Percentiles rank a stretch among this genome's conserved stretches.
These are phyloP conservation scores for Caenorhabditis briggsae DNA, from an alignment of 1,140 invertebrate species.

Conservation along the genomic window DNA sequence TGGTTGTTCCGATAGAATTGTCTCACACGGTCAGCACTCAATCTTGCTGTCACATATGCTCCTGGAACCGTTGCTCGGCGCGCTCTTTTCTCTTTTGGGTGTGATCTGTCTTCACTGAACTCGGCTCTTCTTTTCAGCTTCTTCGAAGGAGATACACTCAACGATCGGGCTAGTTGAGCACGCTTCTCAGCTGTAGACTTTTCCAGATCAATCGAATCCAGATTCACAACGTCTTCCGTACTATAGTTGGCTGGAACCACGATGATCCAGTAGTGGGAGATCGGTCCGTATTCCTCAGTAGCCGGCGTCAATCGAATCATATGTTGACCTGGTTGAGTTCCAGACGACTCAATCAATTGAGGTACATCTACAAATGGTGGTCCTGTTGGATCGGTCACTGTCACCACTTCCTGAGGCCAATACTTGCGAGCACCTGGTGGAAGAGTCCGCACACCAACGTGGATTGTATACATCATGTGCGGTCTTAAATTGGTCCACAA, in stretches of 20 bases:
- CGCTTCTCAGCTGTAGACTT: constrained; percentile 53
- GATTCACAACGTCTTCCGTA: constrained; percentile 78
- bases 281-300: constrained; percentile 97
- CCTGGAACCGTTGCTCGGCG: constrained; percentile 18
- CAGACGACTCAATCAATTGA: constrained; percentile 70
- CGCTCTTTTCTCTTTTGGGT: constrained; percentile 39
- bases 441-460: constrained; percentile 72
- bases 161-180: constrained; percentile 9
- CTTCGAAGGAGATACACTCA: constrained; percentile 58
- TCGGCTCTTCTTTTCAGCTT: constrained; percentile 53
- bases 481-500: constrained; percentile 72
- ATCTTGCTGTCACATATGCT: constrained; percentile 51
- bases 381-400: constrained; percentile 74
- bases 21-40: constrained; percentile 54
- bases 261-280: constrained; percentile 95
- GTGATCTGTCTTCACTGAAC: neutral
- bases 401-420: constrained; percentile 71
- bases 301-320: constrained; percentile 83
- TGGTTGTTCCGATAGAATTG: constrained; percentile 34
- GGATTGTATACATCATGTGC: constrained; percentile 76
- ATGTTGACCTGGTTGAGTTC: constrained; percentile 78
- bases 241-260: constrained; percentile 90
- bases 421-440: constrained; percentile 69
- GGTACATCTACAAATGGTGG: constrained; percentile 76
- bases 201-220: constrained; percentile 52